Base-by-base conservation (phyloP, 2,113 vertebrate genomes). In the Hydrolagus affinis region DNA sequence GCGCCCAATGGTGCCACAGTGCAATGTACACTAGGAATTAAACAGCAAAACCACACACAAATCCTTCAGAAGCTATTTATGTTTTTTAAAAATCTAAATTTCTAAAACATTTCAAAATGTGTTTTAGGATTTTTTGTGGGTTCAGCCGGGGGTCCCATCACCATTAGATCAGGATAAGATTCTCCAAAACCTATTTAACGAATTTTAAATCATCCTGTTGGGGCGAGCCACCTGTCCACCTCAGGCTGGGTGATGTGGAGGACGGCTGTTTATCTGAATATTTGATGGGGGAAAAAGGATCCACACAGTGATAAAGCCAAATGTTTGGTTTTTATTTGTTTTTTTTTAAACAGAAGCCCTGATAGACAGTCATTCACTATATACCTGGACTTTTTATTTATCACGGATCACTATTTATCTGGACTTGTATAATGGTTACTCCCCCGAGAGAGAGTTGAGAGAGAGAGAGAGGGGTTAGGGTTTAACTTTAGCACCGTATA, bases 231-330 rank as follows among this genome's bases (percentile, higher is more conserved):
- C 3, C 78, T 83, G 78, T 60, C 19, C 60, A 83, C 25, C 30
- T 83, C 62, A 83, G 17, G 66, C 30, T 17, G 14, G 23, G 60
- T 66, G 60, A 60, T 66, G 60, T 30, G 28, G 60, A 66, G 8
- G 14, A n/a, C n/a, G n/a, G n/a, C n/a, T n/a, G n/a, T n/a, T 44
- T 83, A 60, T 62, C 11, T 11, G 62, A 83, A 83, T 59, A 83
- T 83, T 80, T 66, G 25, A 83, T 83, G 78, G 8, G 44, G 11
- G 28, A 68, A 66, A n/a, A 66, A 28, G 19, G 62, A 19, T 83
- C 78, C 19, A 83, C 44, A 44, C 25, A n/a, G 8, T 25, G 28
- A 66, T 32, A 64, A 83, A 83, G 78, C 78, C 78, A 83, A 30
- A 83, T 66, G 44, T 44, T 44, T 44, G 44, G 25, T 66, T 19